Evolutionary conservation across 2,888 invertebrate species (phyloP), one percentile per base, ranked within the genome.

Genomic region (Drosophila pullipes): DNA sequence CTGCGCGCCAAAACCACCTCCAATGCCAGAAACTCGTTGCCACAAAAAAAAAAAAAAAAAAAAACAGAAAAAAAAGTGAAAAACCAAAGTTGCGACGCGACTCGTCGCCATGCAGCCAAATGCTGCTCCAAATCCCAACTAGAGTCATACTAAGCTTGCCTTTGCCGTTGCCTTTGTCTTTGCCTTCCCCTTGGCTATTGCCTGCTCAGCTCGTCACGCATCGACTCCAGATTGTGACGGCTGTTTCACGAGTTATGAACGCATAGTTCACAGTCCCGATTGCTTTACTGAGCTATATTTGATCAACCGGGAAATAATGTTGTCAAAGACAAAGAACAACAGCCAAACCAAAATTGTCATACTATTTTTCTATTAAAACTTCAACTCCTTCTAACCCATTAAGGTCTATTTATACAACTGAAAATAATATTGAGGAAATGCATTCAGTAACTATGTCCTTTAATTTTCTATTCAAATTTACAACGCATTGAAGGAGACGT

Each of bases 1-100:
- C 54, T 80, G 83, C 81, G 85, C 87, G 85, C 85, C 76, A 81
- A 83, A 85, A 55, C 89, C 88, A 78, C 86, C 83, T 85, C 68
- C 85, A 84, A 81, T 76, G 69, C 41, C 54, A 53, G 9, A 35
- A 53, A 39, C 31, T 49, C 18, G 53, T 44, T 39, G 59, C 62
- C 59, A 58, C 30, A 58, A 47, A 47, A 22, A 22, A 11, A 44
- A 22, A 44, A 22, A 58, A 47, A 47, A 22, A 22, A 11, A 44
- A 22, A 44, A 30, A 30, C 6, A 6, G 11, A 2, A 5, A 3
- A 22, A 6, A 16, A 25, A 25, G 22, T 16, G 30, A 22, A 16
- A 41, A 58, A 6, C 13, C 41, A 41, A 58, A 52, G 52, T 50
- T 28, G 50, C 18, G 57, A n/a, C 30, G 57, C 41, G 41, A 30